Percentiles rank a stretch among this genome's conserved stretches.
Evolutionary conservation across 2,888 invertebrate species (phyloP).

Genomic region (Chaetoderma sp.): DNA sequence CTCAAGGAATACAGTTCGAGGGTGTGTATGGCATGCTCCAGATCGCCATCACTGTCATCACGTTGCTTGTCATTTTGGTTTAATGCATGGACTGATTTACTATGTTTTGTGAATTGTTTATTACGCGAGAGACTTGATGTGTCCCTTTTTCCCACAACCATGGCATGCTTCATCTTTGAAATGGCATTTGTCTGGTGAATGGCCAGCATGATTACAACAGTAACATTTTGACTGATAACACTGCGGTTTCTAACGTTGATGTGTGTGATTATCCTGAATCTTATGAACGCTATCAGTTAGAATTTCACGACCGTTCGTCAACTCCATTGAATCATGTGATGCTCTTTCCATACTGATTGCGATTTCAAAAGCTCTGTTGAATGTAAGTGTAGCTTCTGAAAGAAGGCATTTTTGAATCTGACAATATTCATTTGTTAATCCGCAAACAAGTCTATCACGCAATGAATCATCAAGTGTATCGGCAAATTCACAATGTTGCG

Average conservation of each 20-base stretch:
- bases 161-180: constrained; percentile 14
- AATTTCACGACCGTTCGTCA: constrained; percentile 6
- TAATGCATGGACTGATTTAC: constrained; percentile 2
- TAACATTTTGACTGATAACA: too few relatives aligned
- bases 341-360: constrained; percentile 31
- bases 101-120: too few relatives aligned
- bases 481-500: constrained; percentile 28
- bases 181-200: constrained; percentile 8
- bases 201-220: too few relatives aligned
- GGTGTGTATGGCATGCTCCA: background rate
- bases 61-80: background rate
- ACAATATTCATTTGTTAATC: constrained; percentile 9
- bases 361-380: constrained; percentile 16
- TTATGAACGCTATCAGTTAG: too few relatives aligned
- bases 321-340: constrained; percentile 17
- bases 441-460: constrained; percentile 34
- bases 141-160: constrained; percentile 12
- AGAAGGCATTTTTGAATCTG: constrained; percentile 25
- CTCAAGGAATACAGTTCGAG: background rate
- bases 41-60: background rate
- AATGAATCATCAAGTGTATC: constrained; percentile 19
- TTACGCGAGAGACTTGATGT: constrained; percentile 11
- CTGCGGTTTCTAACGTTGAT: too few relatives aligned
- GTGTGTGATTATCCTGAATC: too few relatives aligned
- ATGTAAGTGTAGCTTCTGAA: constrained; percentile 10